A percentile compares a stretch with the other conserved stretches of the same genome.
These are phyloP conservation scores for Craseonycteris thonglongyai DNA, from an alignment of 2,113 vertebrate genomes.

Conservation along the genomic window DNA sequence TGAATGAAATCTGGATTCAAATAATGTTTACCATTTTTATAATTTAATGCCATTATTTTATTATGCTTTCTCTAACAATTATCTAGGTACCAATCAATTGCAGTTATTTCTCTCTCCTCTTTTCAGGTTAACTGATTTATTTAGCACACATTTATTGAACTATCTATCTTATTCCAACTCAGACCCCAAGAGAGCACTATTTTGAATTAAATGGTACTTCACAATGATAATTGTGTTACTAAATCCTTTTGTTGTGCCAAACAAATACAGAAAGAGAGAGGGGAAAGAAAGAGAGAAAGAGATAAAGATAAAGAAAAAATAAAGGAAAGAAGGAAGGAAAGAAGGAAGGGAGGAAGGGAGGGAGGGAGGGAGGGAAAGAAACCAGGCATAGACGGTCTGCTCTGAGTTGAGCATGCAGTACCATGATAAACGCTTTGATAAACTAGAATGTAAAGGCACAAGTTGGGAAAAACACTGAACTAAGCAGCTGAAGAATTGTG, in stretches of 20 bases:
- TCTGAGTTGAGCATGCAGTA: background rate
- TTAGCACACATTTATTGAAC: background rate
- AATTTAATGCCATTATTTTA: background rate
- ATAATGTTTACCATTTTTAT: background rate
- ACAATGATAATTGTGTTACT: background rate
- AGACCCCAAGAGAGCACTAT: background rate
- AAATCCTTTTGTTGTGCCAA: background rate
- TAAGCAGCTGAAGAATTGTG: background rate
- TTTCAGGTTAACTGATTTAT: background rate
- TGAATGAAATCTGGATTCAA: background rate
- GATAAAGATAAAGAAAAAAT: background rate
- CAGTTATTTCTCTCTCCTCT: background rate
- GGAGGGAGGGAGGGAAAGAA: background rate
- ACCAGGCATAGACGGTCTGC: background rate
- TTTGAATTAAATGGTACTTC: background rate
- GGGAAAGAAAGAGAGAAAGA: rapidly evolving
- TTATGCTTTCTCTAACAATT: background rate
- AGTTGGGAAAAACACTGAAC: background rate
- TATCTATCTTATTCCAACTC: background rate
- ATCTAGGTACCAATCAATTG: background rate
- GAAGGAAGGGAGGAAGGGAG: background rate
- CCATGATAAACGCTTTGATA: background rate
- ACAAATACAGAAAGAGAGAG: background rate
- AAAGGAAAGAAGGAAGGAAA: rapidly evolving
- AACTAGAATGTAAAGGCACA: background rate